Conservation (phyloP, 1,140 invertebrate species). For the Ceratosolen solmsi region DNA sequence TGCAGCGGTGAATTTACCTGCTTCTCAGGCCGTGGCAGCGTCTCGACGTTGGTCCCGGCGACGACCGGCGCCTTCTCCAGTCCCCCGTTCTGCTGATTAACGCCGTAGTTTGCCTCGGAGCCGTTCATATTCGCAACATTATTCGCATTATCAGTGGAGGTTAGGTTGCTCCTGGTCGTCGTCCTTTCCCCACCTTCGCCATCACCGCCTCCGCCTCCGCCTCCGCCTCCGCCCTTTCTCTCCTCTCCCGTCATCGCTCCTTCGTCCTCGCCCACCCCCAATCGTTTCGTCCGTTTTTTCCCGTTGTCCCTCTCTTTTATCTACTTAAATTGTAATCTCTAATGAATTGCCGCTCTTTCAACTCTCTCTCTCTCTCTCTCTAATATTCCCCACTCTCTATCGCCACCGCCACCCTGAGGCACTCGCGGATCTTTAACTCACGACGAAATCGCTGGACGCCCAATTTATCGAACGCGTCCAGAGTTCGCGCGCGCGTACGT, state of each 20-base stretch:
- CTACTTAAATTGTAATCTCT: neutral
- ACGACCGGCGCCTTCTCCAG: conserved; percentile 76
- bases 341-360: neutral
- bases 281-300: conserved; percentile 52
- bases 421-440: neutral
- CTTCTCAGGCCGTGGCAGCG: conserved; percentile 75
- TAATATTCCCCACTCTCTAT: neutral
- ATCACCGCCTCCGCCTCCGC: conserved; percentile 39
- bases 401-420: neutral
- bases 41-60: conserved; percentile 77
- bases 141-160: conserved; percentile 66
- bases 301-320: conserved; percentile 15
- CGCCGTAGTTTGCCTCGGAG: conserved; percentile 67
- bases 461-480: conserved; percentile 54
- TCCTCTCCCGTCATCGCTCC: conserved; percentile 69
- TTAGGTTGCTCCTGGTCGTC: conserved; percentile 51
- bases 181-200: conserved; percentile 15
- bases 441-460: conserved; percentile 37
- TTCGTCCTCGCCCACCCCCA: conserved; percentile 47
- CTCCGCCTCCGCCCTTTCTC: conserved; percentile 63
- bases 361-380: neutral
- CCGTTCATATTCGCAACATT: conserved; percentile 63
- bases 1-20: conserved; percentile 66
- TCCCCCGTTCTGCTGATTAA: conserved; percentile 70
- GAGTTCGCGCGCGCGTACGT: conserved; percentile 34